phyloP scores from a whole-genome alignment of 2,113 vertebrate species.

The Eclectus roratus region DNA sequence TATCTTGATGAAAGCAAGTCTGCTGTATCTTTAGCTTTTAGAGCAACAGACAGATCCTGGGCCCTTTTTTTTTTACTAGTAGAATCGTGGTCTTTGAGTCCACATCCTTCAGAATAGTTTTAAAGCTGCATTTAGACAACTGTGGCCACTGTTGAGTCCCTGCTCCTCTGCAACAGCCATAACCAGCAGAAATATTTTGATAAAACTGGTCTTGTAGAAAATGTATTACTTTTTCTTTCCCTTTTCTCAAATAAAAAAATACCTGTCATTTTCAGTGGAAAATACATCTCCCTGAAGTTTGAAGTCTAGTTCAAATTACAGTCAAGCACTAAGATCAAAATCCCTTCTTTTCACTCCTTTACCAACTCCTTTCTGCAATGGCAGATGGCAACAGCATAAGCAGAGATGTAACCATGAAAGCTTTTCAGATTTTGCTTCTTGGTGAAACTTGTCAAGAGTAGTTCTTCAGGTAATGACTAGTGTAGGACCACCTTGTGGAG shows the following conservation, averaged over 20 bases:
- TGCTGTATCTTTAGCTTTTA: not conserved
- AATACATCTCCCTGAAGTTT: not conserved
- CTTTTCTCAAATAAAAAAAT: not conserved
- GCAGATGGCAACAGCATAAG: not conserved
- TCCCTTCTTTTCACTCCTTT: not conserved
- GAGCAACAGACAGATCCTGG: not conserved
- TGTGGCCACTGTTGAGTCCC: not conserved
- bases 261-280: not conserved
- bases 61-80: not conserved
- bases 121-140: not conserved
- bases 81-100: not conserved
- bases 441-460: not conserved
- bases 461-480: not conserved
- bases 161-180: not conserved
- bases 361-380: not conserved
- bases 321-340: not conserved
- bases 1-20: not conserved
- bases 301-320: not conserved
- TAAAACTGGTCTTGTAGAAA: not conserved
- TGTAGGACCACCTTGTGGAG: not conserved
- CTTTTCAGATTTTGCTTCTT: not conserved
- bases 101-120: not conserved
- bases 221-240: not conserved
- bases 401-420: fast-evolving
- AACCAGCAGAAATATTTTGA: not conserved